Evolutionary conservation across 2,888 invertebrate genomes (phyloP), one percentile per base, ranked within the genome.

Genomic region (Meghimatium bilineatum): DNA sequence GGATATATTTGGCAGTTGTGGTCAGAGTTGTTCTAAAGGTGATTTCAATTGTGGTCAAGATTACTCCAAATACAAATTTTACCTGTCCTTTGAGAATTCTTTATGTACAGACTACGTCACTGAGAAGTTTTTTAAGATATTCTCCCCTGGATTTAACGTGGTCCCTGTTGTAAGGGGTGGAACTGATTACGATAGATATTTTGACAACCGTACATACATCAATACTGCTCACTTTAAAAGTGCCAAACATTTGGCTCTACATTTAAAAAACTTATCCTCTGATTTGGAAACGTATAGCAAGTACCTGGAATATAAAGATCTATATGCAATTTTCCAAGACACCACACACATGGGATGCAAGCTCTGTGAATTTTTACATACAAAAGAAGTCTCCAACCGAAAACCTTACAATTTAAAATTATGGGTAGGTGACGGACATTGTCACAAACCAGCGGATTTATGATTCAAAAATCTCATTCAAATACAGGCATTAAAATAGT

Each of bases 81-180:
- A 85, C 72, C 77, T 85, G 71, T 23, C 71, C 8, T 85, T 85
- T n/a, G 84, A 85, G 72, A 85, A 81, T 52, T 76, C 81, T 12
- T 26, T 85, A 5, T 85, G 84, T 63, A 71, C 12, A n/a, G 84
- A 78, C 49, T 85, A 85, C 81, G 49, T 85, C 38, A 80, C 77
- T 1, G 84, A 85, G 49, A 85, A 85, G 38, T 72, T 81, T 63
- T 85, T 85, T 36, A 67, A 69, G 32, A 6, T 80, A 2, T 77
- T 77, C 32, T 12, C 34, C 0, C 23, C 20, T 3, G 63, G 29
- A 23, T 2, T 32, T 0, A 49, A 69, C 49, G 29, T 81, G 38
- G 67, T 85, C 1, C 77, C 80, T 0, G 84, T 85, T 8, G 81
- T 69, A 2, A n/a, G 84, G 20, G 84, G 84, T 0, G 76, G 71